These are phyloP conservation scores for Monoplex corrugatus DNA, from an alignment of 2,888 invertebrate species.

Conservation along the genomic window DNA sequence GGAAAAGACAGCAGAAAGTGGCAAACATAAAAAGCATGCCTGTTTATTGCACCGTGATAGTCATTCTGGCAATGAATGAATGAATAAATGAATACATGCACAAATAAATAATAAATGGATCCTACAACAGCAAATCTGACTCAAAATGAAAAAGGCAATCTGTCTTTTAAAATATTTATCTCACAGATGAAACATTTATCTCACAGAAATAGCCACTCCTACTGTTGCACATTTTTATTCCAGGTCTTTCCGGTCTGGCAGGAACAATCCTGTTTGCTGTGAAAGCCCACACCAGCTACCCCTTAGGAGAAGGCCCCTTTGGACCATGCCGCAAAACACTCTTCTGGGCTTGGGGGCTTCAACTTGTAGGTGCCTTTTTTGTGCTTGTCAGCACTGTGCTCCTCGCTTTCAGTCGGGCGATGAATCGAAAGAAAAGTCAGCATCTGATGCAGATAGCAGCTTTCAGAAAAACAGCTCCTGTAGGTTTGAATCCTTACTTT, in stretches of 20 bases:
- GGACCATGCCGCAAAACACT: background rate
- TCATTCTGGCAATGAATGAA: background rate
- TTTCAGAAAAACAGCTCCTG: slow-evolving; percentile 15
- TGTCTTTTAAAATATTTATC: background rate
- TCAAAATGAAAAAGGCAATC: background rate
- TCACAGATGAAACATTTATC: background rate
- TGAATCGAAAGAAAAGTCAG: background rate
- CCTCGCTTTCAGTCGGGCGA: slow-evolving; percentile 24
- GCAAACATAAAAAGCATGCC: too few relatives aligned
- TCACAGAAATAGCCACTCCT: background rate
- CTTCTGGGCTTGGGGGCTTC: slow-evolving; percentile 39
- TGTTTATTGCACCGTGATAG: background rate
- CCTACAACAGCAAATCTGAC: too few relatives aligned
- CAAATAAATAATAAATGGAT: background rate
- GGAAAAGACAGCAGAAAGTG: background rate
- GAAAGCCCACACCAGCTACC: background rate
- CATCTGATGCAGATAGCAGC: background rate
- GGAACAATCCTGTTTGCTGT: background rate
- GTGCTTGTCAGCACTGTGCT: background rate
- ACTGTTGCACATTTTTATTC: background rate
- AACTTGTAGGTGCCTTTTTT: background rate
- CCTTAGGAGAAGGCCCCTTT: slow-evolving; percentile 3
- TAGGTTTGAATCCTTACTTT: slow-evolving; percentile 15
- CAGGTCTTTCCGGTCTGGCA: slow-evolving; percentile 10
- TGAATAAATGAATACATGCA: background rate